Percentiles rank a stretch among this genome's conserved stretches.
Conservation (phyloP, 2,888 invertebrate species). For the Drosophila longiperda region DNA sequence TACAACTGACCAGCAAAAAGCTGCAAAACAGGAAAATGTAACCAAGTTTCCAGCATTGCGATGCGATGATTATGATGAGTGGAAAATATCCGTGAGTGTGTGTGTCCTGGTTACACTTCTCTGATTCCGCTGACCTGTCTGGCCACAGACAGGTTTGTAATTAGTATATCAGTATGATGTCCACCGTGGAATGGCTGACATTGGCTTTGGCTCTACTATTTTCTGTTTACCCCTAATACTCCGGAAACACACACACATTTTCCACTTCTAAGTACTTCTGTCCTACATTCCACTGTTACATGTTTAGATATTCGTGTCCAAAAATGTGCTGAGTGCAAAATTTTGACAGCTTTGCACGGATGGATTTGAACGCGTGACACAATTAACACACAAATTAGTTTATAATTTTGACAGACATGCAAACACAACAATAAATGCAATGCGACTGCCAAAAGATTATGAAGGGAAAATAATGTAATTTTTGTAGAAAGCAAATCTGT, state of each 20-base stretch:
- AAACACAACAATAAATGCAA: constrained; percentile 1
- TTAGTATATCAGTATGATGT: constrained; percentile 54
- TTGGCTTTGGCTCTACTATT: constrained; percentile 32
- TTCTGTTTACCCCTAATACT: constrained; percentile 38
- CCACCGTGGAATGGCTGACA: constrained; percentile 37
- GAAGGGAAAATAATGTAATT: neutral
- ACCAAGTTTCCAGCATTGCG: constrained; percentile 16
- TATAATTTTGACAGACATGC: constrained; percentile 41
- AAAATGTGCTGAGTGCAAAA: constrained; percentile 12
- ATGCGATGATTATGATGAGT: constrained; percentile 46
- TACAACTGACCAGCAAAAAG: constrained; percentile 39
- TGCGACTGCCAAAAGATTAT: constrained; percentile 4
- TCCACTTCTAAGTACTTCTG: neutral
- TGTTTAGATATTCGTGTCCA: constrained; percentile 4
- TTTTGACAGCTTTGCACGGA: constrained; percentile 26
- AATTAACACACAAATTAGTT: constrained; percentile 65
- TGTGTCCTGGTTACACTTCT: constrained; percentile 12
- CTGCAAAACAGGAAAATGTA: constrained; percentile 32
- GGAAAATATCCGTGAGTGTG: neutral
- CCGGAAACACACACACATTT: constrained; percentile 35
- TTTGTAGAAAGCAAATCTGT: too few relatives aligned
- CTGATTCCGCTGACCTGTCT: constrained; percentile 23
- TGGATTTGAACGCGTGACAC: constrained; percentile 36
- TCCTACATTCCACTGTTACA: neutral
- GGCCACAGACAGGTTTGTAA: constrained; percentile 73